Conservation (phyloP, 2,113 vertebrate species). For the Tichodroma muraria region DNA sequence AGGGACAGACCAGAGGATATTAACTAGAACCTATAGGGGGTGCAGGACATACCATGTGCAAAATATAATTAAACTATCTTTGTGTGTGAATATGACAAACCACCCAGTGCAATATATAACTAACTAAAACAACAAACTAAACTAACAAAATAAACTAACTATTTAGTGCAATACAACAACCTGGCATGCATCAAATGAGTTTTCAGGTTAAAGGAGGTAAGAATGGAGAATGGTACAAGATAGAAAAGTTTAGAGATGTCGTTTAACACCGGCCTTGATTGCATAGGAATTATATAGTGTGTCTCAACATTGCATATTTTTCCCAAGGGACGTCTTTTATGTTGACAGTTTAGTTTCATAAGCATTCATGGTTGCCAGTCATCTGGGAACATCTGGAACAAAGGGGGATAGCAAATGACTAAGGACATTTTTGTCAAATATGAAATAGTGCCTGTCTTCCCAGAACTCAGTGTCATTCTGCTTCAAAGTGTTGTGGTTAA, state of each 20-base stretch:
- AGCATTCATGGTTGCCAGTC: neutral
- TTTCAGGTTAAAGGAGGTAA: neutral
- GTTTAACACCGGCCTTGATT: neutral
- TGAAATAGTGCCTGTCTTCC: neutral
- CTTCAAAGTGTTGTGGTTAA: neutral
- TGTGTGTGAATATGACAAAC: no score
- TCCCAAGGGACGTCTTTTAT: neutral
- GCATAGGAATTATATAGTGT: neutral
- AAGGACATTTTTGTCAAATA: neutral
- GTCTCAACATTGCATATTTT: neutral
- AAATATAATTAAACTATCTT: no score
- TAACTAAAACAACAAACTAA: no score
- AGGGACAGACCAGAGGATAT: no score
- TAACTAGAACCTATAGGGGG: no score
- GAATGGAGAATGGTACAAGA: neutral
- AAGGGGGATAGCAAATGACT: neutral
- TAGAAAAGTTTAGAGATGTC: neutral
- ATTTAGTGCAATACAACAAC: no score
- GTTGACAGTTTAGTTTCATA: neutral
- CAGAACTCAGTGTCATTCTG: neutral
- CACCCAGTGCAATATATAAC: no score
- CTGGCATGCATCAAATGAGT: neutral
- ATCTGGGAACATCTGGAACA: neutral
- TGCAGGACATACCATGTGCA: no score
- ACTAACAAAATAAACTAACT: no score